Conservation (phyloP, 2,113 vertebrate genomes). For the Stigmatopora nigra region DNA sequence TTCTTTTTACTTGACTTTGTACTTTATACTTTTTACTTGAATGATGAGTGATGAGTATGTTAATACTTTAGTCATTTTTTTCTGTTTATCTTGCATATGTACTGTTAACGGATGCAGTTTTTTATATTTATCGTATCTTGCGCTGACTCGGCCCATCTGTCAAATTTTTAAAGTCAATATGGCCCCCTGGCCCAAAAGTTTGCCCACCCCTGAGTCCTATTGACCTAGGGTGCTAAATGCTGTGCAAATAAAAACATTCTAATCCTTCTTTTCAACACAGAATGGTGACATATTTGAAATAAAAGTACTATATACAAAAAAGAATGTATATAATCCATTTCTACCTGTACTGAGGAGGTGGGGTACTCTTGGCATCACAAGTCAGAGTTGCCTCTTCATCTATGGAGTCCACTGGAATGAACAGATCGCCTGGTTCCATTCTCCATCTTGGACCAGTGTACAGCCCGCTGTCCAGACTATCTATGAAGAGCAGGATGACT, state of each 20-base stretch:
- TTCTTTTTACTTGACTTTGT: too few species aligned
- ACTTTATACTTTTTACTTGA: too few species aligned
- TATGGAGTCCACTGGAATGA: slow-evolving; percentile 65
- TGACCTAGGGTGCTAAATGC: not conserved
- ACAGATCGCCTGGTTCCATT: slow-evolving; percentile 72
- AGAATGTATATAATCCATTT: not conserved
- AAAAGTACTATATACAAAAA: not conserved
- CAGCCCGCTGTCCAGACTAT: slow-evolving; percentile 66
- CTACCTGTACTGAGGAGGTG: slow-evolving; percentile 69
- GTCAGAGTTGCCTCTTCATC: slow-evolving; percentile 70
- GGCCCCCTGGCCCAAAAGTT: too few species aligned
- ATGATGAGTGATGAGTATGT: too few species aligned
- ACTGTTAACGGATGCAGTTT: too few species aligned
- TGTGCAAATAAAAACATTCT: not conserved
- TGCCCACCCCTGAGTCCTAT: too few species aligned
- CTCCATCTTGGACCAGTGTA: slow-evolving; percentile 71
- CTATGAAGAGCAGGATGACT: slow-evolving; percentile 39
- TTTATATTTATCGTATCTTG: too few species aligned
- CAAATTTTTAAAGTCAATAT: too few species aligned
- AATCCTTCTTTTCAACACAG: slow-evolving; percentile 4
- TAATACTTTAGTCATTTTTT: too few species aligned
- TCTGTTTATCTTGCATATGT: too few species aligned
- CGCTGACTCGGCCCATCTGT: too few species aligned
- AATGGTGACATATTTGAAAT: not conserved
- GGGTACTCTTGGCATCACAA: slow-evolving; percentile 67